Base-by-base conservation (phyloP, 1,140 invertebrate species). In the Scaptomyza montana region DNA sequence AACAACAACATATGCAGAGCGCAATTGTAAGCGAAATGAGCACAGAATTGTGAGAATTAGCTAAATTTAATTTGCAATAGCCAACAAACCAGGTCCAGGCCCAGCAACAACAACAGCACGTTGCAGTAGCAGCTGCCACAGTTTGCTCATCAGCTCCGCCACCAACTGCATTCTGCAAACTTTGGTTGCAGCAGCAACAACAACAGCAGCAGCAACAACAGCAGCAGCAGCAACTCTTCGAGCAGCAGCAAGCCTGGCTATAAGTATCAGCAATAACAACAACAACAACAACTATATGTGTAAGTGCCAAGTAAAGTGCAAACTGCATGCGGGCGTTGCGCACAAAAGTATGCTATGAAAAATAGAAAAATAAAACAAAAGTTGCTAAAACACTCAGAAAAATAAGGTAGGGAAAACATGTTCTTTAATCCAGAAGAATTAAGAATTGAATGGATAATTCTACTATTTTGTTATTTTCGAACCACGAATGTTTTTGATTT, bases 21-120 rank as follows among this genome's bases (percentile, higher is more conserved):
- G 78, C 90, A 92, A 91, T 92, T 89, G 90, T 92, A 78, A 91
- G 90, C 77, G 90, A 92, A 92, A 92, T 92, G 90, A 92, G 90
- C 80, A 92, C 90, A 89, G 90, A 92, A 89, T 91, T 92, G 86
- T 92, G 90, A 90, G 89, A 91, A 90, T 91, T 91, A 91, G 87
- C 86, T 84, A 91, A 91, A 90, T 91, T 91, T 90, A 91, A 91
- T 91, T 87, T 90, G 89, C 89, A 90, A 90, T 84, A 91, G 80
- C 89, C 78, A 82, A 80, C 65, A 74, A 74, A 77, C 54, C 65
- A 62, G 43, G 78, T 60, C 71, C 63, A 57, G 63, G 60, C 41
- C 33, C 62, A 59, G 10, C 62, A 41, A 25, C 51, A 55, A 19
- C 59, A 43, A n/a, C 70, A 71, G 13, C 43, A 43, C 21, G 51